Evolutionary conservation across 2,113 vertebrate genomes (phyloP), one percentile per base, ranked within the genome.

Genomic region (Phycodurus eques): DNA sequence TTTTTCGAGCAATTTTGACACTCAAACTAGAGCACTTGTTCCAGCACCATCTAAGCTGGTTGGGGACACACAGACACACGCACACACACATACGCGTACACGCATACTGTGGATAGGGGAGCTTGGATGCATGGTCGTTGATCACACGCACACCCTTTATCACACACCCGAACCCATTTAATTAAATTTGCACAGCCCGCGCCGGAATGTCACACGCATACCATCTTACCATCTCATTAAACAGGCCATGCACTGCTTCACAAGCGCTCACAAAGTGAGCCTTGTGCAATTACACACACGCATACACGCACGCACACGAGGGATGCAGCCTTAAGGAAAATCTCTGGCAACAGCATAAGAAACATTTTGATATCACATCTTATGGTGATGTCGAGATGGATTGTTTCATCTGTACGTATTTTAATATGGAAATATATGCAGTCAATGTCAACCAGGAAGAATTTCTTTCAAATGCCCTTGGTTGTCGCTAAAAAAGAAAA

Each of bases 181-280:
- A 91, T 90, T 88, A 73, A 88, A 85, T 88, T 89, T 82, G 83
- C 73, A 84, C 83, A 80, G 70, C 53, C 73, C 2, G 67, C 27
- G 59, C 79, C 75, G 73, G 75, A 77, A 82, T 89, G 85, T 89
- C 67, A 80, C 84, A 90, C 79, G 79, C 83, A 79, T 79, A 80
- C 72, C 83, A 80, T 88, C 79, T 59, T 68, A 81, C 67, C 88
- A 79, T 84, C 83, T 90, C 78, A 87, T 90, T 89, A 89, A 85
- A 81, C 67, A 77, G 78, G 74, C 76, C 54, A 72, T 49, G 75
- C 80, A 78, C 79, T 69, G 85, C 83, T 81, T 85, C 83, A 84
- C 78, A 71, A 60, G 63, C 62, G 75, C 68, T 43, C 73, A 71
- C 71, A 88, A 75, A 82, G 77, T 79, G 72, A 69, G 17, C 47